Conservation (phyloP, 2,797 vertebrate genomes). For the Phrynocephalus forsythii region DNA sequence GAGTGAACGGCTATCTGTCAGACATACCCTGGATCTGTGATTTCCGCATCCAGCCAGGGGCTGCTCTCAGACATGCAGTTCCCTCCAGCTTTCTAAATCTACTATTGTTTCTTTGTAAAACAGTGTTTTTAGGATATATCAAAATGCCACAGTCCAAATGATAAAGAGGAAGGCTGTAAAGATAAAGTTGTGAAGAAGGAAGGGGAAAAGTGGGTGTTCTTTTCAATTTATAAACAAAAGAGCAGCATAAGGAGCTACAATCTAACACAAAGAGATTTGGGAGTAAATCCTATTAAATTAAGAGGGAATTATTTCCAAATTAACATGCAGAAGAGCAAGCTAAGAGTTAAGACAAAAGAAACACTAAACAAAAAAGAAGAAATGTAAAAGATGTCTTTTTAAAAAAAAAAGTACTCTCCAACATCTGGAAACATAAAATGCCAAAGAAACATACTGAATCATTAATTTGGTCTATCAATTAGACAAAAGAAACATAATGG, state of each 20-base stretch:
- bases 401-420: background rate
- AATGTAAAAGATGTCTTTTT: background rate
- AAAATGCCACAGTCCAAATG: background rate
- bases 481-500: constrained; percentile 18
- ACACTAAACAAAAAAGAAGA: constrained; percentile 1
- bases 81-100: background rate
- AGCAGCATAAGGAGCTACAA: background rate
- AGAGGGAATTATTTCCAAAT: background rate
- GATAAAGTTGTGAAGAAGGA: background rate
- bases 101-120: background rate
- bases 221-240: background rate
- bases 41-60: background rate
- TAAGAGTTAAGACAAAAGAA: constrained; percentile 2
- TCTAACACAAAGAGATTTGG: background rate
- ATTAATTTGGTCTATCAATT: constrained; percentile 15
- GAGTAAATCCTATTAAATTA: background rate
- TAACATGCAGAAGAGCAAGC: background rate
- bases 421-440: background rate
- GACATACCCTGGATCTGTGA: background rate
- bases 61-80: background rate
- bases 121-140: background rate
- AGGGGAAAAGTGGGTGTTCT: background rate
- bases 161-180: background rate
- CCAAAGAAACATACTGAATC: background rate
- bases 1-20: too few species aligned